Conservation (phyloP, 2,797 vertebrate species). For the Lacerta viridis region DNA sequence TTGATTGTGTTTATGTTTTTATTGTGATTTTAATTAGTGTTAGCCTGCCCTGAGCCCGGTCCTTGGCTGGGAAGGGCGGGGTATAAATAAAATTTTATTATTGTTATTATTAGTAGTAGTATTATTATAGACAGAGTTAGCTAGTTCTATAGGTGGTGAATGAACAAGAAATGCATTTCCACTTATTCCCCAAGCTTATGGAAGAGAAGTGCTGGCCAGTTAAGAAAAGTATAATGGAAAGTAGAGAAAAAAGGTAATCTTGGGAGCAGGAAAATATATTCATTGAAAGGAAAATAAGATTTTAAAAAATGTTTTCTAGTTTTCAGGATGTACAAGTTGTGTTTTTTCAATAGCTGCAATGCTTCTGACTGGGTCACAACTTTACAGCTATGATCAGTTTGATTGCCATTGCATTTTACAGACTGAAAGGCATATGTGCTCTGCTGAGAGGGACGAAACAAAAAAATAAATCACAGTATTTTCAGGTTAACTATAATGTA, state of each 20-base stretch:
- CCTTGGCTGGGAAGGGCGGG: too few relatives aligned
- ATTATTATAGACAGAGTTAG: background rate
- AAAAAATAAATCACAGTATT: background rate
- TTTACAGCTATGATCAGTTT: conserved; percentile 31
- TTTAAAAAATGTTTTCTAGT: background rate
- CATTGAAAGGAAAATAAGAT: background rate
- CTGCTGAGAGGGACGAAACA: conserved; percentile 34
- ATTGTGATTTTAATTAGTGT: too few relatives aligned
- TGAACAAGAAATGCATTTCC: background rate
- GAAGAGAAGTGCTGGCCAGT: too few relatives aligned
- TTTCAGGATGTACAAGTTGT: conserved; percentile 14
- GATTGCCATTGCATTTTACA: conserved; percentile 24
- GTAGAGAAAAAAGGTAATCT: background rate
- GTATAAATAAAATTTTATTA: too few relatives aligned
- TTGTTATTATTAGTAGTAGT: too few relatives aligned
- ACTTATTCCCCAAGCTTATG: background rate
- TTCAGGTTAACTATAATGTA: background rate
- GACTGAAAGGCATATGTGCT: conserved; percentile 18
- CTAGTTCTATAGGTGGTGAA: background rate
- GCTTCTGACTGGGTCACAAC: conserved; percentile 26
- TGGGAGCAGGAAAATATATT: background rate
- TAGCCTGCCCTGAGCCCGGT: too few relatives aligned
- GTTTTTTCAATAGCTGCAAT: conserved; percentile 1
- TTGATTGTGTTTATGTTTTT: too few relatives aligned
- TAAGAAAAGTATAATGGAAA: conserved; percentile 1